A percentile compares a stretch with the other conserved stretches of the same genome.
Evolutionary conservation across 2,888 invertebrate species (phyloP).

Genomic region (Nezara viridula): DNA sequence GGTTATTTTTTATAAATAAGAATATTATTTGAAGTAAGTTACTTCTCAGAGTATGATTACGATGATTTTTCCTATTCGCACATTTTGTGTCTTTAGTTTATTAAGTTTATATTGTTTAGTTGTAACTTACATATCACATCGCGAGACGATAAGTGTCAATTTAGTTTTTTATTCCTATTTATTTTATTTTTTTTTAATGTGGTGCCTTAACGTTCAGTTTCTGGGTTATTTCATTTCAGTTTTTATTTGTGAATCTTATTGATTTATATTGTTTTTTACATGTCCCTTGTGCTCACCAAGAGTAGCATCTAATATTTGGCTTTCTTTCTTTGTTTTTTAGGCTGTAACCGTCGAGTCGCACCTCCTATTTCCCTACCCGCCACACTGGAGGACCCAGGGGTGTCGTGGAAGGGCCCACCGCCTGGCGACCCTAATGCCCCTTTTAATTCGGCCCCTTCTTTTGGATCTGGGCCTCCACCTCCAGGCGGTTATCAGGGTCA

Average conservation of each 20-base stretch:
- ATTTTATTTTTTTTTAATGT: background rate
- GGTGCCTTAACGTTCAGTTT: background rate
- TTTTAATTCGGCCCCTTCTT: constrained; percentile 66
- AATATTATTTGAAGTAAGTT: background rate
- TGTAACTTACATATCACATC: background rate
- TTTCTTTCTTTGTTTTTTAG: constrained; percentile 70
- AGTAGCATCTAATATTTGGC: constrained; percentile 32
- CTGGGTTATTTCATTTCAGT: background rate
- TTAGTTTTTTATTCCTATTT: background rate
- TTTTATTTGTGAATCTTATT: background rate
- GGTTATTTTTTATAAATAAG: background rate
- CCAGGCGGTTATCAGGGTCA: constrained; percentile 71
- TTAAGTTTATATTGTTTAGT: background rate
- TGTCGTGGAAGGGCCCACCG: constrained; percentile 85
- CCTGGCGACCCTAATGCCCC: constrained; percentile 72
- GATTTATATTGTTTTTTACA: background rate
- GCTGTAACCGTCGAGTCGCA: constrained; percentile 86
- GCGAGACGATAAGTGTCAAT: background rate
- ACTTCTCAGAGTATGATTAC: background rate
- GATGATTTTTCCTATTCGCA: background rate
- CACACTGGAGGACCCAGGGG: constrained; percentile 80
- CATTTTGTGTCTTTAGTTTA: background rate
- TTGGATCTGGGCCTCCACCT: constrained; percentile 63
- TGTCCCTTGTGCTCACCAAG: background rate
- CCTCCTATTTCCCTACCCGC: constrained; percentile 78